Percentiles rank a stretch among this genome's conserved stretches.
phyloP scores from a whole-genome alignment of 2,113 vertebrate species.

The Eulacestoma nigropectus region DNA sequence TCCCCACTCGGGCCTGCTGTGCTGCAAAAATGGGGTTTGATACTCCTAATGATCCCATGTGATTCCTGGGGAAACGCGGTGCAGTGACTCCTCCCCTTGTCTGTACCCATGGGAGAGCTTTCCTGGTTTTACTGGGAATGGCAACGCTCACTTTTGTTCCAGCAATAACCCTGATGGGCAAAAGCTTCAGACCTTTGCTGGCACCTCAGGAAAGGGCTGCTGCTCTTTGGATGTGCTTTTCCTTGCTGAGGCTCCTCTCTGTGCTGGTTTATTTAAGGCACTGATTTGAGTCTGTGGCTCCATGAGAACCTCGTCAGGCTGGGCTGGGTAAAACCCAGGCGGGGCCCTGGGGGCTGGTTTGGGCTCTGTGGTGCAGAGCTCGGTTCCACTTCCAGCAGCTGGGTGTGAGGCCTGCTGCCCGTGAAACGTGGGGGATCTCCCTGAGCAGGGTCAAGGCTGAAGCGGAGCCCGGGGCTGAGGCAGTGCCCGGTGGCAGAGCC shows the following conservation, averaged over 20 bases:
- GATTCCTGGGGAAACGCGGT: not conserved
- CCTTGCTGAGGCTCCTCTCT: not conserved
- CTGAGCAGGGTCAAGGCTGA: not conserved
- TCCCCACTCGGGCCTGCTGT: not conserved
- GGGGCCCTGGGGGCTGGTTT: accelerated
- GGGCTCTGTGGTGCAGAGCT: not conserved
- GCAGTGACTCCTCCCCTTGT: accelerated
- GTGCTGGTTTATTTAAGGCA: not conserved
- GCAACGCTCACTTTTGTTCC: accelerated
- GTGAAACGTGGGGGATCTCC: not conserved
- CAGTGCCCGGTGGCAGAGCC: not conserved
- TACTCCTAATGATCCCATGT: not conserved
- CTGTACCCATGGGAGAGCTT: not conserved
- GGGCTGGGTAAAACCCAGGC: not conserved
- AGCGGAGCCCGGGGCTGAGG: not conserved
- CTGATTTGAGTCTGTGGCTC: accelerated
- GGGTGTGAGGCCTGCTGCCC: not conserved
- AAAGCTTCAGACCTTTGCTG: not conserved
- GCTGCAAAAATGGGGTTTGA: accelerated
- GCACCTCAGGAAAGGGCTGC: not conserved
- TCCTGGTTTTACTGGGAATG: not conserved
- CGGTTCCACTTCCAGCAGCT: no score
- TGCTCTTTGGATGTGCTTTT: not conserved
- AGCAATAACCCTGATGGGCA: not conserved
- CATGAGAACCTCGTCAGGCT: accelerated